These are phyloP conservation scores for Lasioglossum leucozonium DNA, from an alignment of 2,888 invertebrate genomes.

Conservation along the genomic window DNA sequence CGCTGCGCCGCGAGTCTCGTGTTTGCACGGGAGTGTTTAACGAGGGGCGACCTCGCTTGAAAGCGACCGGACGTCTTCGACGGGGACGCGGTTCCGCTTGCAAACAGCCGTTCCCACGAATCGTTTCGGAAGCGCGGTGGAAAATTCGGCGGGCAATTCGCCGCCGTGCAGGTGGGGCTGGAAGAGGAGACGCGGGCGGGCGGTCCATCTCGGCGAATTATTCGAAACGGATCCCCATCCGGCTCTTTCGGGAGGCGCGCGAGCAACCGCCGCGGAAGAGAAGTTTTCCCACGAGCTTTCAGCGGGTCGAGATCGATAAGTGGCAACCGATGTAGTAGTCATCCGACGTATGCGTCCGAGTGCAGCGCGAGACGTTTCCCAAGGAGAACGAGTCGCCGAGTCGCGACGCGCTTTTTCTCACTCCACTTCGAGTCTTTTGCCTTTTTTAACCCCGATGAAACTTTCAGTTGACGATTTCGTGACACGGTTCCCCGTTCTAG, in stretches of 20 bases:
- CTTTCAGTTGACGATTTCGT: constrained; percentile 5
- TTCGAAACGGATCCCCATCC: not conserved
- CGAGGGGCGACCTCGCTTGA: constrained; percentile 19
- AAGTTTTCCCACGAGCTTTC: constrained; percentile 48
- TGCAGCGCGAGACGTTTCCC: constrained; percentile 37
- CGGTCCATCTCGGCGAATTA: constrained; percentile 9
- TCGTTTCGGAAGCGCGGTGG: not conserved
- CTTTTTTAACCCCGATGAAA: not conserved
- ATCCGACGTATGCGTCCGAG: constrained; percentile 56
- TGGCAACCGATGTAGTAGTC: constrained; percentile 63
- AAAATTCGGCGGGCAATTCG: not conserved
- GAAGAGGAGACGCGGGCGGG: not conserved
- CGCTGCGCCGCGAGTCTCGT: constrained; percentile 22
- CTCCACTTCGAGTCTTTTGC: not conserved
- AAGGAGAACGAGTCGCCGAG: not conserved
- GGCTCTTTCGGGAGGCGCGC: not conserved
- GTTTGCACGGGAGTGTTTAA: constrained; percentile 43
- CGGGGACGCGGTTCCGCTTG: not conserved
- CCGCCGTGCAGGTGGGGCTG: not conserved
- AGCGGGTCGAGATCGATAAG: constrained; percentile 57
- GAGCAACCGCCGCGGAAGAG: constrained; percentile 4
- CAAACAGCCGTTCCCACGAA: constrained; percentile 2
- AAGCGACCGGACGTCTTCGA: constrained; percentile 15
- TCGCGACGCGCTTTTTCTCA: not conserved
- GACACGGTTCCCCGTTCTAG: constrained; percentile 1